Evolutionary conservation across 2,888 invertebrate genomes (phyloP).

Genomic region (Plagodis dolabraria): DNA sequence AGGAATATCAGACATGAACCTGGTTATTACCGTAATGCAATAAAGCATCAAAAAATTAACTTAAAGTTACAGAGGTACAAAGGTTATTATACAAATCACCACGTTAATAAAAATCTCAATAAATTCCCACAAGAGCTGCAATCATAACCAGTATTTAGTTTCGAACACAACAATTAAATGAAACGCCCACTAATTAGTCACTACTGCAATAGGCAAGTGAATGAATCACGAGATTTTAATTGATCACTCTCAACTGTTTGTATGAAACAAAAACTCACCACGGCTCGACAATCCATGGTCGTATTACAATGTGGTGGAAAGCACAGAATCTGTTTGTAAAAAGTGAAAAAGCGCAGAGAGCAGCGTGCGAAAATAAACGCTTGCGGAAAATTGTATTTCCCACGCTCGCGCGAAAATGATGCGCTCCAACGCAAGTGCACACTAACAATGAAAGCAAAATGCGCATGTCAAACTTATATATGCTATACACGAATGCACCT

Average conservation of each 20-base stretch:
- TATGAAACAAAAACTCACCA: constrained; percentile 62
- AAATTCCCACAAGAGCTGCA: constrained; percentile 11
- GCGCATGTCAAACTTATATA: constrained; percentile 74
- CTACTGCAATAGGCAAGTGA: constrained; percentile 31
- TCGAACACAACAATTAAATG: neutral
- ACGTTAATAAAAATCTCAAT: neutral
- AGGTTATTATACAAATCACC: too few species aligned
- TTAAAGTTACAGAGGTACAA: too few species aligned
- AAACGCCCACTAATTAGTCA: constrained; percentile 28
- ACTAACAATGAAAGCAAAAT: constrained; percentile 69
- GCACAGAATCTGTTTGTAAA: constrained; percentile 50
- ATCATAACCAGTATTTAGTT: constrained; percentile 6
- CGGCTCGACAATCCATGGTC: constrained; percentile 72
- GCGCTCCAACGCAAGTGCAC: constrained; percentile 55
- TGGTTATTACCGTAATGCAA: too few species aligned
- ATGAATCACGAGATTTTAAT: constrained; percentile 37
- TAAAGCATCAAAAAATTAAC: too few species aligned
- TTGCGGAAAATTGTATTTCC: constrained; percentile 61
- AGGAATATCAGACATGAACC: too few species aligned
- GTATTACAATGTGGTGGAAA: constrained; percentile 71
- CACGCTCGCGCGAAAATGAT: constrained; percentile 55
- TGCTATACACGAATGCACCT: constrained; percentile 57
- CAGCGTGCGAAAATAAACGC: constrained; percentile 56
- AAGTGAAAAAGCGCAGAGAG: constrained; percentile 56
- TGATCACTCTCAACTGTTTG: constrained; percentile 40